Conservation (phyloP, 64 coral and sea anemone species). For the Exaiptasia diaphana region DNA sequence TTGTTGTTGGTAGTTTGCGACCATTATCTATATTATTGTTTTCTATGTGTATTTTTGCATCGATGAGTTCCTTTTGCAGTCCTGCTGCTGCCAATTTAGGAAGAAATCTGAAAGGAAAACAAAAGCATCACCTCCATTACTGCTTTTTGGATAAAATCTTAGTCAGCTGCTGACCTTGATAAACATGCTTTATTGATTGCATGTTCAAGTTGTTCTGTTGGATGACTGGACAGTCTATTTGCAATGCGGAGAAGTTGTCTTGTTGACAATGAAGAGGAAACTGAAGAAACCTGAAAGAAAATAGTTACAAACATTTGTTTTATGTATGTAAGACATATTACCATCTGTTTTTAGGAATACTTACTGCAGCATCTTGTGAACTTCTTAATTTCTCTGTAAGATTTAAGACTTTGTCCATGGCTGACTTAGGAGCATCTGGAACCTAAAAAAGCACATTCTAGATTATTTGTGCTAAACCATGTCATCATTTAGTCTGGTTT, state of each 20-base stretch:
- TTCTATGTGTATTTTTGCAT: slow-evolving; percentile 41
- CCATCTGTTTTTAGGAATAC: too few relatives aligned
- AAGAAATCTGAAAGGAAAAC: slow-evolving; percentile 65
- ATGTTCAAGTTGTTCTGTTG: slow-evolving; percentile 61
- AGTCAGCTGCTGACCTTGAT: slow-evolving; percentile 44
- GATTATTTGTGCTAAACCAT: neutral
- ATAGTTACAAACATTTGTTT: neutral
- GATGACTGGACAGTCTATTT: slow-evolving; percentile 66
- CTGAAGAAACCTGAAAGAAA: slow-evolving; percentile 59
- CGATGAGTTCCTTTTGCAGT: slow-evolving; percentile 69
- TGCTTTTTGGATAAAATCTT: neutral
- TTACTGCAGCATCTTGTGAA: slow-evolving; percentile 80
- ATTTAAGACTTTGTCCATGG: slow-evolving; percentile 66
- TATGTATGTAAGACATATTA: too few relatives aligned
- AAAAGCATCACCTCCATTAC: too few relatives aligned
- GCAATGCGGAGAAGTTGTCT: slow-evolving; percentile 90
- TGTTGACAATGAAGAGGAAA: slow-evolving; percentile 86
- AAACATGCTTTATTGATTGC: slow-evolving; percentile 88
- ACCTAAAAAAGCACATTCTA: slow-evolving; percentile 27
- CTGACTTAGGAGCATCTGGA: slow-evolving; percentile 50
- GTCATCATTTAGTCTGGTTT: neutral
- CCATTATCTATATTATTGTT: neutral
- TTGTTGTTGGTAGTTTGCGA: too few relatives aligned
- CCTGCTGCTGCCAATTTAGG: slow-evolving; percentile 72
- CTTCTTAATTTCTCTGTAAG: slow-evolving; percentile 69